These are phyloP conservation scores for Chloroceryle aenea DNA, from an alignment of 2,113 vertebrate species.

Conservation along the genomic window DNA sequence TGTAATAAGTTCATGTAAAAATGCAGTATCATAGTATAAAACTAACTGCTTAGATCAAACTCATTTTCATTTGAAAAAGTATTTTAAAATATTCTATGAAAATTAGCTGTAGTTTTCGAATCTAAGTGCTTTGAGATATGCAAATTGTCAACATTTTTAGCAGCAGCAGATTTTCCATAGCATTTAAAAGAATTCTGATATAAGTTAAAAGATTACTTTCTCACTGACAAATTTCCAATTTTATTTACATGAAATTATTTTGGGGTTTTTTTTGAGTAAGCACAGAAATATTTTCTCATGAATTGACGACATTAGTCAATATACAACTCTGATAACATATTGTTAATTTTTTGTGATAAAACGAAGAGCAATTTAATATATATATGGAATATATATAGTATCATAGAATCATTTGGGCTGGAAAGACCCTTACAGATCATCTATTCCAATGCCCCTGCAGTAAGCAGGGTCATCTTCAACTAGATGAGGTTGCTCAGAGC, in stretches of 20 bases:
- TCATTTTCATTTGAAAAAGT: background rate
- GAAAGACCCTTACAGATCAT: too few relatives aligned
- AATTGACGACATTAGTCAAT: background rate
- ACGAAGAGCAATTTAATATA: background rate
- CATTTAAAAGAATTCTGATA: background rate
- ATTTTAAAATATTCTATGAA: background rate
- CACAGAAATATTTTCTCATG: background rate
- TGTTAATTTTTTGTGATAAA: background rate
- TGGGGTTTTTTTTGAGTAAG: background rate
- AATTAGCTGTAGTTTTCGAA: background rate
- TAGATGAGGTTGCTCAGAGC: too few relatives aligned
- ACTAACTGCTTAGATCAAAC: background rate
- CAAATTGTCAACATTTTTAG: background rate
- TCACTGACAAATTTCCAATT: background rate
- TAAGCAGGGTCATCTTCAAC: too few relatives aligned
- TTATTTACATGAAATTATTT: background rate
- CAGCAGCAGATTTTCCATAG: background rate
- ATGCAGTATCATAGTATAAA: background rate
- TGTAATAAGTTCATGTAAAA: background rate
- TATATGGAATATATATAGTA: too few relatives aligned
- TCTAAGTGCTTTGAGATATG: background rate
- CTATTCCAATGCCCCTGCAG: too few relatives aligned
- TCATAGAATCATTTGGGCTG: too few relatives aligned
- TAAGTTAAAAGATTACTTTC: background rate
- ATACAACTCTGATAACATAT: accelerated